Evolutionary conservation across 2,113 vertebrate genomes (phyloP).

Genomic region (Tympanuchus pallidicinctus): DNA sequence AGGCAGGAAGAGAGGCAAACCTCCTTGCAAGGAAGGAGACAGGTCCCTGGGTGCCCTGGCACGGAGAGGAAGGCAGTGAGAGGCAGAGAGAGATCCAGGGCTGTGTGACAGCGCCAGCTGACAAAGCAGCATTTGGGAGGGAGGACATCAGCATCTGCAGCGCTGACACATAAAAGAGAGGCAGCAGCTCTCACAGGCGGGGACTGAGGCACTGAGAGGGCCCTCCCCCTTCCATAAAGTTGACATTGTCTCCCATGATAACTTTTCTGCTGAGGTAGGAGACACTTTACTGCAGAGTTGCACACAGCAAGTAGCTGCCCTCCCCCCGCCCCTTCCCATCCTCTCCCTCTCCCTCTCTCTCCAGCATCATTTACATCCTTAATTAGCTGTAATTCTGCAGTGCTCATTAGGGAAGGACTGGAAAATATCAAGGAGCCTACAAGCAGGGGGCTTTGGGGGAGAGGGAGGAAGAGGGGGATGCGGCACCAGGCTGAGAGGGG

Average conservation of each 20-base stretch:
- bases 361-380: constrained; percentile 90
- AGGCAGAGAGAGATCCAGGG: neutral
- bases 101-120: neutral
- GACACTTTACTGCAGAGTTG: constrained; percentile 90
- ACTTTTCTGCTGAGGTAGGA: constrained; percentile 91
- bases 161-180: constrained; percentile 2
- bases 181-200: neutral
- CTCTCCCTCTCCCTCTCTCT: constrained; percentile 72
- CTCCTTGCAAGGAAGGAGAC: neutral
- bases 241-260: constrained; percentile 87
- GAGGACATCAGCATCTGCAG: constrained; percentile 40
- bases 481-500: neutral
- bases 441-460: constrained; percentile 55
- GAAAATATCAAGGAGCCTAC: constrained; percentile 77
- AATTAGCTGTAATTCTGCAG: constrained; percentile 91
- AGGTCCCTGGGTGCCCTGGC: accelerated
- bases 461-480: neutral
- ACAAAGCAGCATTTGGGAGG: constrained; percentile 39
- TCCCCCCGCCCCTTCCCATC: constrained; percentile 1
- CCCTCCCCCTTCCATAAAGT: constrained; percentile 77
- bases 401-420: constrained; percentile 83
- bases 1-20: neutral
- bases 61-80: accelerated
- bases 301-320: constrained; percentile 79
- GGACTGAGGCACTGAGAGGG: neutral